Evolutionary conservation across 2,797 vertebrate species (phyloP).

Genomic region (Sebastes taczanowskii): DNA sequence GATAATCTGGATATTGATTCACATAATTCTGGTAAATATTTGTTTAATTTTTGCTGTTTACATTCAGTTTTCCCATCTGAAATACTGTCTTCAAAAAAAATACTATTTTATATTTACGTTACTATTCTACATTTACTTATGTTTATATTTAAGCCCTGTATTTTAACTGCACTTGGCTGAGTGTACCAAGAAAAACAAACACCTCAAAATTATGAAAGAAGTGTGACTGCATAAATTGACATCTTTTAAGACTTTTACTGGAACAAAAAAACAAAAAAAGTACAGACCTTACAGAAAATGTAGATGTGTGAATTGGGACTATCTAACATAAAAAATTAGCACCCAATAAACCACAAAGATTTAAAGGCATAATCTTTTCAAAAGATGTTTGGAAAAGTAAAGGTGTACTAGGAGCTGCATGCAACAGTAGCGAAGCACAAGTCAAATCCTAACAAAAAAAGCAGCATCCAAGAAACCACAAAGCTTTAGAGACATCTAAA

Average conservation of each 20-base stretch:
- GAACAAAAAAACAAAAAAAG: not conserved
- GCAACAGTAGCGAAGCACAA: not conserved
- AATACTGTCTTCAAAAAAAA: no score
- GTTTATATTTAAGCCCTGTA: no score
- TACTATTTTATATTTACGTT: no score
- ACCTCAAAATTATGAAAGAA: not conserved
- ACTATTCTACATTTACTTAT: no score
- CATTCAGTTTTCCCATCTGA: no score
- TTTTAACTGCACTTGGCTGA: no score
- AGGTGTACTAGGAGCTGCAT: not conserved
- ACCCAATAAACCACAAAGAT: not conserved
- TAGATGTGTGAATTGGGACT: not conserved
- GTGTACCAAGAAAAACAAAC: no score
- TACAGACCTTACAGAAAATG: not conserved
- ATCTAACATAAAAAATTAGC: not conserved
- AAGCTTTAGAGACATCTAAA: not conserved
- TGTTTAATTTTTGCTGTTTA: no score
- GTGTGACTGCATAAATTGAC: not conserved
- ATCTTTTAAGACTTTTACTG: not conserved
- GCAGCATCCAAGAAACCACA: not conserved
- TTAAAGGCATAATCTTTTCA: not conserved
- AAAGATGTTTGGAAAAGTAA: not conserved
- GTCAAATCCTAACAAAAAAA: not conserved
- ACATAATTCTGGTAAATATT: no score
- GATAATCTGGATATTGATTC: no score